These are phyloP conservation scores for Podocnemis expansa DNA, from an alignment of 2,113 vertebrate genomes.

Conservation along the genomic window DNA sequence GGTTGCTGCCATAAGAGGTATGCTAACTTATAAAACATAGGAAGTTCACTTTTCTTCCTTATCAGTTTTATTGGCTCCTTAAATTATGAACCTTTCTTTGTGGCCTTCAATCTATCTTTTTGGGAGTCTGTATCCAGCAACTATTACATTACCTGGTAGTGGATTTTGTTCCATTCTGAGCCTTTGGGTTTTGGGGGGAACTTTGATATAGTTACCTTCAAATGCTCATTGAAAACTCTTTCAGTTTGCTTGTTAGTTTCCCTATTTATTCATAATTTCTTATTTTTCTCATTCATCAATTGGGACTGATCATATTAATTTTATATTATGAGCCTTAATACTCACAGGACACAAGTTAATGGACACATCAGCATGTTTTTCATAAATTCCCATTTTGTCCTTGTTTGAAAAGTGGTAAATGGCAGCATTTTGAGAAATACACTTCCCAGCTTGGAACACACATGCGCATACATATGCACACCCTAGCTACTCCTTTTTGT, in stretches of 20 bases:
- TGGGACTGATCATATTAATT: background rate
- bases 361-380: background rate
- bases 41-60: background rate
- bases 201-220: background rate
- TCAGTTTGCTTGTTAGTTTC: background rate
- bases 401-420: constrained; percentile 8
- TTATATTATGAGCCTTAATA: background rate
- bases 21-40: background rate
- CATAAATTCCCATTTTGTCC: background rate
- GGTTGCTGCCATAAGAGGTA: constrained; percentile 83
- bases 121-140: fast-evolving
- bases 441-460: background rate
- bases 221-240: fast-evolving
- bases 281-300: background rate
- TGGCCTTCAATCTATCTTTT: background rate
- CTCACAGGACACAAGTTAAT: fast-evolving
- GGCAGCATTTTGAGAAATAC: background rate
- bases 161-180: background rate
- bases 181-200: background rate
- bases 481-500: background rate
- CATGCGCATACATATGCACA: fast-evolving
- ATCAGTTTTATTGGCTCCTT: background rate
- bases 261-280: background rate
- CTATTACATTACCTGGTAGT: fast-evolving
- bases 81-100: background rate